A percentile compares a stretch with the other conserved stretches of the same genome.
These are phyloP conservation scores for Papilio elwesi DNA, from an alignment of 2,888 invertebrate species.

Conservation along the genomic window DNA sequence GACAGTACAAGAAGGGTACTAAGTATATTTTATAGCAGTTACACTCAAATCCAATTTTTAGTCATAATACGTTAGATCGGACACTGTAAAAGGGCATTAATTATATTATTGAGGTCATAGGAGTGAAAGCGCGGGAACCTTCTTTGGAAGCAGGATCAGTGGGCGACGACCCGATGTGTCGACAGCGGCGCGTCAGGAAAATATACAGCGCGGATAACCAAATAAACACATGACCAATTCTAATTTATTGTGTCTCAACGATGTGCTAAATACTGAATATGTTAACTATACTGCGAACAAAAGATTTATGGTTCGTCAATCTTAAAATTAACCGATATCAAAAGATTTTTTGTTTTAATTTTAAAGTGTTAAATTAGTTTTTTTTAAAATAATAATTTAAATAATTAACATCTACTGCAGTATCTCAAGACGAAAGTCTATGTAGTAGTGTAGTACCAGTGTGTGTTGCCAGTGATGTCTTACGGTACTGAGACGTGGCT, in stretches of 20 bases:
- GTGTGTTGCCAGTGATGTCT: no score
- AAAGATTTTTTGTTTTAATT: background rate
- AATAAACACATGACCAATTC: slow-evolving; percentile 19
- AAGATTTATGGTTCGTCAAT: slow-evolving; percentile 6
- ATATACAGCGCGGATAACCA: slow-evolving; percentile 8
- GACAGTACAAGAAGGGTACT: no score
- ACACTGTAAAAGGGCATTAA: slow-evolving; percentile 17
- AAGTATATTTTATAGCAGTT: no score
- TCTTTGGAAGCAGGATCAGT: slow-evolving; percentile 28
- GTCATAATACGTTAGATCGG: background rate
- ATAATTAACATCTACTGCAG: no score
- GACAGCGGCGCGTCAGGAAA: slow-evolving; percentile 15
- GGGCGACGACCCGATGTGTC: slow-evolving; percentile 21
- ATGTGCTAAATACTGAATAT: slow-evolving; percentile 7
- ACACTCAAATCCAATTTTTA: background rate
- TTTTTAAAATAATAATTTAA: no score
- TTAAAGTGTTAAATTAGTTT: background rate
- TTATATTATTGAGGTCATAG: slow-evolving; percentile 18
- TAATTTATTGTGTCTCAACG: slow-evolving; percentile 21
- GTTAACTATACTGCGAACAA: background rate
- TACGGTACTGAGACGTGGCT: no score
- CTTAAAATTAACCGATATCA: background rate
- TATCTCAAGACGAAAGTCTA: no score
- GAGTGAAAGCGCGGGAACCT: slow-evolving; percentile 22
- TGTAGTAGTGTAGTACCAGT: no score